A percentile compares a stretch with the other conserved stretches of the same genome.
These are phyloP conservation scores for Lasiurus borealis DNA, from an alignment of 2,113 vertebrate species.

Conservation along the genomic window DNA sequence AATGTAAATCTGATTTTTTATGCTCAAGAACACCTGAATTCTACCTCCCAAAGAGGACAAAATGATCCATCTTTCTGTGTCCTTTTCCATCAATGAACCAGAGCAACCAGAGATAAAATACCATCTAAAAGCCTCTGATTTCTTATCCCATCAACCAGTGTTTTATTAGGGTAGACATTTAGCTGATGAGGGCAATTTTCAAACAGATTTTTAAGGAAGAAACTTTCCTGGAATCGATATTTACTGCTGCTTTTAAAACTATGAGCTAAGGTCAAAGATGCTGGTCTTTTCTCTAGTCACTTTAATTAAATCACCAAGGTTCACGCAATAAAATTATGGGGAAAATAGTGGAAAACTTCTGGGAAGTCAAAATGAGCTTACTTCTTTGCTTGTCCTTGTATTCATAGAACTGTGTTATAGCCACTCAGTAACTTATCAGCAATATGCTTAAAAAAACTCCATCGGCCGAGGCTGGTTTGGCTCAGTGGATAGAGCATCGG, in stretches of 20 bases:
- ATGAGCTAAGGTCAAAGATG: neutral
- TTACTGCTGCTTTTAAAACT: neutral
- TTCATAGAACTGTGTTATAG: neutral
- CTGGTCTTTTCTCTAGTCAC: neutral
- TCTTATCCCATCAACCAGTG: neutral
- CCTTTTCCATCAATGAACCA: neutral
- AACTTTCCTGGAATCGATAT: neutral
- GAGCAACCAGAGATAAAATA: neutral
- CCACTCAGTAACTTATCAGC: neutral
- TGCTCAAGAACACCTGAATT: slow-evolving; percentile 1
- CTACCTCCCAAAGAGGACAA: neutral
- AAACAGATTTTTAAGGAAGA: neutral
- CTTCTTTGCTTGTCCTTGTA: neutral
- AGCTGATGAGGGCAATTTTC: neutral
- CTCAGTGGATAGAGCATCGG: no score
- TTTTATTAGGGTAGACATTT: neutral
- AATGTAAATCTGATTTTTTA: neutral
- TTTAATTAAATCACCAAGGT: neutral
- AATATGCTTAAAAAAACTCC: neutral
- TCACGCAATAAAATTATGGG: neutral
- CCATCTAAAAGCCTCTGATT: neutral
- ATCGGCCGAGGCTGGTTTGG: no score
- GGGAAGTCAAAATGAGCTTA: neutral
- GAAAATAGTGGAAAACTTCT: neutral
- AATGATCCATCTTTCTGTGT: neutral